phyloP scores from a whole-genome alignment of 2,113 vertebrate species.

The Dolichallabes microphthalmus region DNA sequence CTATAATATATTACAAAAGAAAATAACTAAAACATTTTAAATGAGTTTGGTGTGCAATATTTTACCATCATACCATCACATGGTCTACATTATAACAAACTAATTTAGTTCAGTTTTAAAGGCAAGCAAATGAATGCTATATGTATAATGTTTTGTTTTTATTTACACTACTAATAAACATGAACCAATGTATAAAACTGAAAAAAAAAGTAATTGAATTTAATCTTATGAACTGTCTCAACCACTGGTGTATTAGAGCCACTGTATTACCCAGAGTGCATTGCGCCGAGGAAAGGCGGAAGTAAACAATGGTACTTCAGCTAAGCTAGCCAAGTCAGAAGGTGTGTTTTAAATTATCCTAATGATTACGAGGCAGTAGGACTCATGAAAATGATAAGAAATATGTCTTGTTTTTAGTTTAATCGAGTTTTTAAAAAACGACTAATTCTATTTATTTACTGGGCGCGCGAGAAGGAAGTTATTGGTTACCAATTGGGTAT shows the following conservation, averaged over 20 bases:
- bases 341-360: not conserved
- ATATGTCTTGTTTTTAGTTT: not conserved
- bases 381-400: not conserved
- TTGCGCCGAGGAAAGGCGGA: constrained; percentile 8
- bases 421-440: no score
- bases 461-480: not conserved
- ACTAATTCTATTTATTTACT: not conserved
- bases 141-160: not conserved
- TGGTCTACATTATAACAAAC: no score
- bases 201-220: not conserved
- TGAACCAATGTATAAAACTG: not conserved
- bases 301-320: not conserved
- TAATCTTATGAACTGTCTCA: not conserved
- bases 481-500: not conserved
- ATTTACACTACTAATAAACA: not conserved
- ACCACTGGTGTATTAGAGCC: not conserved
- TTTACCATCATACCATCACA: no score
- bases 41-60: no score
- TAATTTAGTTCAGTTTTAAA: no score
- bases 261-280: constrained; percentile 58
- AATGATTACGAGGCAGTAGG: no score
- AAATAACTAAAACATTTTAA: no score
- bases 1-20: no score
- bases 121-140: no score
- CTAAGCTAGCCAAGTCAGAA: not conserved